Evolutionary conservation across 1,140 invertebrate species (phyloP).

Genomic region (Monochamus saltuarius): DNA sequence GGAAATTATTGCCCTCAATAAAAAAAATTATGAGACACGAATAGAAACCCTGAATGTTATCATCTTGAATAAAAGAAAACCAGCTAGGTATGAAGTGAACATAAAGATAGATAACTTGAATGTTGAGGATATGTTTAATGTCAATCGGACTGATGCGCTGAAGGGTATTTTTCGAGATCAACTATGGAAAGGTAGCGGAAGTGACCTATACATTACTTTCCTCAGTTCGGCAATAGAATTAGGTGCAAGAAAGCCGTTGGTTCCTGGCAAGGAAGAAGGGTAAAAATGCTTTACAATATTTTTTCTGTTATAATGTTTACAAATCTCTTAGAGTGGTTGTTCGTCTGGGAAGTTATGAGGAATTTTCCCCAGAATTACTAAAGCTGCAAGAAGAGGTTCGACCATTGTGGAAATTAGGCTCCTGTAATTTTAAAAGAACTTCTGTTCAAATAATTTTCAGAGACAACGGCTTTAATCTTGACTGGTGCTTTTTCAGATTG

Average conservation of each 20-base stretch:
- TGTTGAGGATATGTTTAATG: constrained; percentile 76
- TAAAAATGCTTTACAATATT: constrained; percentile 47
- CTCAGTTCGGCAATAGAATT: constrained; percentile 79
- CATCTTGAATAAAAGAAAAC: constrained; percentile 64
- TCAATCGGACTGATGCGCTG: constrained; percentile 64
- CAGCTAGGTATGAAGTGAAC: constrained; percentile 75
- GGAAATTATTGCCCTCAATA: constrained; percentile 75
- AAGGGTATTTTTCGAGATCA: constrained; percentile 73
- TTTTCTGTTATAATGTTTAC: too few relatives aligned
- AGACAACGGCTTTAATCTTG: constrained; percentile 72
- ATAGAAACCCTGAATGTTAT: constrained; percentile 64
- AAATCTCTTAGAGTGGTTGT: constrained; percentile 71
- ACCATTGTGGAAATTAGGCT: constrained; percentile 71
- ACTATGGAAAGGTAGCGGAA: constrained; percentile 62
- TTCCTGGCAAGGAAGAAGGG: constrained; percentile 84
- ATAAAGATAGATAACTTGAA: constrained; percentile 89
- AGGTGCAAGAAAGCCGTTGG: constrained; percentile 76
- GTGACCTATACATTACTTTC: constrained; percentile 78
- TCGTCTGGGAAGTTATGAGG: constrained; percentile 70
- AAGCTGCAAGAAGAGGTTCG: constrained; percentile 79
- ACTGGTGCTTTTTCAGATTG: constrained; percentile 88
- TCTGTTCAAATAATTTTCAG: constrained; percentile 82
- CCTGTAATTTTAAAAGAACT: constrained; percentile 82
- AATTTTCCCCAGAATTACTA: constrained; percentile 73
- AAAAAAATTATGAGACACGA: constrained; percentile 74